phyloP scores from a whole-genome alignment of 1,140 invertebrate genomes.

The Conus betulinus region DNA sequence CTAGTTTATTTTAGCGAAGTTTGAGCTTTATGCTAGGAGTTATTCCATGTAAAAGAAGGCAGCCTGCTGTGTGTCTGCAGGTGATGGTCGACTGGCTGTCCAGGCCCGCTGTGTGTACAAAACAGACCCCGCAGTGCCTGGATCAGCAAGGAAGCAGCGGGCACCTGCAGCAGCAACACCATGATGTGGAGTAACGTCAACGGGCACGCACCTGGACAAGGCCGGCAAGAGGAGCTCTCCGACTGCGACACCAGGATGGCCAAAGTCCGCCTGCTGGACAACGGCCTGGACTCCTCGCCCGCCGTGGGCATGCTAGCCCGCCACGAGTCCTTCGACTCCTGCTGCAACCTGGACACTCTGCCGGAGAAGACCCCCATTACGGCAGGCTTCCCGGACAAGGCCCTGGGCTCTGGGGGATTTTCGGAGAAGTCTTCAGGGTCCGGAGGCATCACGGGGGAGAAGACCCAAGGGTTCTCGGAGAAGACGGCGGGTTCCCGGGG shows the following conservation, averaged over 20 bases:
- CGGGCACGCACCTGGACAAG: constrained; percentile 1
- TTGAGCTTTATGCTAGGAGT: too few species aligned
- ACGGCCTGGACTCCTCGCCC: constrained; percentile 34
- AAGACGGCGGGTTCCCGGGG: background rate
- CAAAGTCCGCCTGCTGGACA: constrained; percentile 59
- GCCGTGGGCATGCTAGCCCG: constrained; percentile 19
- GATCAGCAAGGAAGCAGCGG: background rate
- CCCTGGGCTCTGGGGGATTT: background rate
- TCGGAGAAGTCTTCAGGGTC: background rate
- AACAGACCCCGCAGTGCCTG: background rate
- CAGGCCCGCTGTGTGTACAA: background rate
- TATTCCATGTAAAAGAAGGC: too few species aligned
- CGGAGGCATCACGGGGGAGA: background rate
- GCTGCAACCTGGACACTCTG: background rate
- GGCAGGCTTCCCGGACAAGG: background rate
- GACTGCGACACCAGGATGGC: constrained; percentile 52
- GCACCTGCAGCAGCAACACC: constrained; percentile 17
- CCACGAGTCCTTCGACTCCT: constrained; percentile 24
- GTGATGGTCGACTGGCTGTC: constrained; percentile 36
- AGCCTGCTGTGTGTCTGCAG: background rate
- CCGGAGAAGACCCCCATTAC: background rate
- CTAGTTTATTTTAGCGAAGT: too few species aligned
- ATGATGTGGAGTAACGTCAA: constrained; percentile 23
- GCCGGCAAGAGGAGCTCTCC: constrained; percentile 19
- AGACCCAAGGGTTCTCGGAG: background rate